Base-by-base conservation (phyloP, 2,797 vertebrate genomes). In the Odontamblyopus lacepedii region DNA sequence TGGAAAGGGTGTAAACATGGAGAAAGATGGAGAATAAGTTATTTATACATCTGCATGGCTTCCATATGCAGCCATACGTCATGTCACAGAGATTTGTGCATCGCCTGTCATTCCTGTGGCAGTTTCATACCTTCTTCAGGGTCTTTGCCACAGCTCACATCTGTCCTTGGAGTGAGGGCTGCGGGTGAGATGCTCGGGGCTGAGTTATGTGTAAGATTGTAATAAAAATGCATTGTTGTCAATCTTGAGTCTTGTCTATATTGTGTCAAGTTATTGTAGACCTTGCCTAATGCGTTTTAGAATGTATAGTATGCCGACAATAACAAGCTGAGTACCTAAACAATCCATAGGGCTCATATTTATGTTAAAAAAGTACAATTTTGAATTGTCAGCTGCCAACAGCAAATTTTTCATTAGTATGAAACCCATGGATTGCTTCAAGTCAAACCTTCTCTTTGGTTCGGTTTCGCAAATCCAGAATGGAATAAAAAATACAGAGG, bases 91-190 rank as follows among this genome's bases (percentile, higher is more conserved):
- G 53, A 72, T 78, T 55, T 74, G 59, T 70, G 62, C 50, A 29
- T 66, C 70, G 69, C 48, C 32, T 27, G 71, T 64, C 6, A 19
- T 7, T 73, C 56, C 30, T 68, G 67, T 56, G 16, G 12, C 50
- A 55, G 63, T 62, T 29, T 73, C 65, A 78, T 35, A 0, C 2
- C 64, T 30, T 74, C 65, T 69, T 78, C 71, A 29, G 23, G 19
- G 75, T 79, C 56, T 69, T 60, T 63, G 63, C 61, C 57, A 75
- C 62, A 73, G 71, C 72, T 75, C 71, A 57, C 70, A 78, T 66
- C 72, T 78, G 79, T 85, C 73, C 69, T 67, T 48, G 62, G 23
- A 11, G 69, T 77, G 71, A 11, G 63, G 60, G 67, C n/a, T 61
- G 51, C 51, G 26, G 44, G 59, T 44, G 62, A 70, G 8, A 57